Base-by-base conservation (phyloP, 2,888 invertebrate species). In the Microctonus brassicae region DNA sequence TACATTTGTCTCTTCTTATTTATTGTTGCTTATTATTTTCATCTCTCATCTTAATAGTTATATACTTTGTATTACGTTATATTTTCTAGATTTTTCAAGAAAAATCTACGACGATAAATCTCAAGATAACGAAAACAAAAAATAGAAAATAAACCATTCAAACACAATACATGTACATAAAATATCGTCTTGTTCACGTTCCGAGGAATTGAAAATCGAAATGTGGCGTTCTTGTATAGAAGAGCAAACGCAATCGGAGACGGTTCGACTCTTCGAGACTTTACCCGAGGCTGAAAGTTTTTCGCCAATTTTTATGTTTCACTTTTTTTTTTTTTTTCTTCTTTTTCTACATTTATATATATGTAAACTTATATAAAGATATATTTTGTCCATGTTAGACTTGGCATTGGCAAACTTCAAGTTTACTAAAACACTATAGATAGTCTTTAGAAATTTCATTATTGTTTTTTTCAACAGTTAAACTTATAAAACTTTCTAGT, bases 121-220 rank as follows among this genome's bases (percentile, higher is more conserved):
- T 26, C 24, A n/a, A 57, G 57, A 57, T 24, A 57, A 57, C 47
- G 24, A 55, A 9, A 24, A 13, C 10, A 26, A 57, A 11, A 1
- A 57, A 24, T 1, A 47, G 17, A 29, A n/a, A 57, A 57, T 2
- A 57, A 57, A 29, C 3, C n/a, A n/a, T n/a, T n/a, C n/a, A 29
- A 29, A 29, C 3, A 29, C 3, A 29, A 29, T 5, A 29, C 3
- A 29, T 5, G 7, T 5, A 29, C 3, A 29, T 7, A n/a, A 55
- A 57, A 57, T 13, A 29, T 57, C 57, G 11, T 17, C 52, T 17
- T 26, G 57, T 57, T 57, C 57, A 29, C 57, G 57, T 57, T 10
- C 26, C 24, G 26, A 57, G 29, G n/a, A 57, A 57, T 57, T 57
- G 57, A 57, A 57, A 57, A 57, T 57, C 57, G 57, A 26, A 57